phyloP scores from a whole-genome alignment of 2,113 vertebrate genomes.

The Misgurnus mizolepis region DNA sequence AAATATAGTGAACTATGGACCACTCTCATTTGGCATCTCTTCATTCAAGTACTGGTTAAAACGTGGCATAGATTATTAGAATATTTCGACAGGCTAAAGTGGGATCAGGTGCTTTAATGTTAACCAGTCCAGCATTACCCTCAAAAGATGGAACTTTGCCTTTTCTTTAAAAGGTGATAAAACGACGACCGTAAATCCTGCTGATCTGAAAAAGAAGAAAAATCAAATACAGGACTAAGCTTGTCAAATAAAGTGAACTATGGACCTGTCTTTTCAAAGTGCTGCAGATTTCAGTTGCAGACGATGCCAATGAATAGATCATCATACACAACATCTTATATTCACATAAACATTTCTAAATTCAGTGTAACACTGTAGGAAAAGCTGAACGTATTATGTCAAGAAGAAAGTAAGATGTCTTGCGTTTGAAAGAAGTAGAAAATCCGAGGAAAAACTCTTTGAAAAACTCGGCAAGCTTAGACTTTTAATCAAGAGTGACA shows the following conservation, averaged over 20 bases:
- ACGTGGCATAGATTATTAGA: neutral
- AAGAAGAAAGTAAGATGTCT: conserved; percentile 20
- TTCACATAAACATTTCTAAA: conserved; percentile 1
- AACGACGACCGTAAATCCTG: neutral
- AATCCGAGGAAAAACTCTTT: conserved; percentile 13
- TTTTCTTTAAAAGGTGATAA: neutral
- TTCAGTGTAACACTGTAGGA: neutral
- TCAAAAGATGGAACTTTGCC: neutral
- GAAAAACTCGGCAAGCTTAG: conserved; percentile 11
- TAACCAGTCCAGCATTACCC: neutral
- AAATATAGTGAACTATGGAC: neutral
- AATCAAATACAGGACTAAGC: neutral
- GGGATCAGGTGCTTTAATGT: neutral
- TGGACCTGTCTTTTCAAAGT: neutral
- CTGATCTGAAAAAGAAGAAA: neutral
- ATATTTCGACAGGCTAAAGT: neutral
- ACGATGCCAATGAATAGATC: neutral
- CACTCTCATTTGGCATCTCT: neutral
- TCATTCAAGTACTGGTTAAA: neutral
- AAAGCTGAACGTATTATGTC: neutral
- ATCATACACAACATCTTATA: neutral
- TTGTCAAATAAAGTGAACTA: neutral
- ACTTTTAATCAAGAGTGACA: conserved; percentile 27
- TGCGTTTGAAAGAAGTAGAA: neutral
- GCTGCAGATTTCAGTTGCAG: too few species aligned